Percentiles rank a stretch among this genome's conserved stretches.
These are phyloP conservation scores for Heliconius congener DNA, from an alignment of 1,140 invertebrate genomes.

Conservation along the genomic window DNA sequence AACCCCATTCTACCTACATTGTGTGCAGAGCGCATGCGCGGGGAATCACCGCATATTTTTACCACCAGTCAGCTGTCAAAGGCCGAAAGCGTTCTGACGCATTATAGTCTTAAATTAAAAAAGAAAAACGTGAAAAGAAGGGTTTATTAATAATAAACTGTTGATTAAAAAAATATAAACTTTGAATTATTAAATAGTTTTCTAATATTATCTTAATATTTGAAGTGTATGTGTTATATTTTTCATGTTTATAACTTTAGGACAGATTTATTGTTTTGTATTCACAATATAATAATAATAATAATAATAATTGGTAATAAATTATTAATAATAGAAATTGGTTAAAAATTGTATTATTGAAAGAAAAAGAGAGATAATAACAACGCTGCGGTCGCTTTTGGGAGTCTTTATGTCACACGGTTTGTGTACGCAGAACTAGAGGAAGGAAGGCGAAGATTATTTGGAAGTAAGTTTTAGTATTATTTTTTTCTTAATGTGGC, in stretches of 20 bases:
- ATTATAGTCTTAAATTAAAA: constrained; percentile 11
- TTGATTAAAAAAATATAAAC: neutral
- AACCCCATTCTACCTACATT: neutral
- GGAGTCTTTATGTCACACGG: neutral
- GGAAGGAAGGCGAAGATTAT: neutral
- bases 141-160: neutral
- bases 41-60: constrained; percentile 36
- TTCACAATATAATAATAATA: too few relatives aligned
- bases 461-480: neutral
- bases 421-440: neutral
- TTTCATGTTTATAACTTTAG: too few relatives aligned
- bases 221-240: neutral
- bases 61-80: constrained; percentile 60
- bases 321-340: too few relatives aligned
- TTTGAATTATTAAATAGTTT: too few relatives aligned
- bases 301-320: too few relatives aligned
- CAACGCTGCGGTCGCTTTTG: neutral
- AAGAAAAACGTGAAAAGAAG: neutral
- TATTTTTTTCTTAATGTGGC: too few relatives aligned
- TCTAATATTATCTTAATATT: neutral
- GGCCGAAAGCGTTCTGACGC: constrained; percentile 42
- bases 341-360: too few relatives aligned
- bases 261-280: too few relatives aligned
- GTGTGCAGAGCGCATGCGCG: constrained; percentile 47
- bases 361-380: too few relatives aligned